Evolutionary conservation across 1,140 invertebrate species (phyloP).

Genomic region (Caenorhabditis latens): DNA sequence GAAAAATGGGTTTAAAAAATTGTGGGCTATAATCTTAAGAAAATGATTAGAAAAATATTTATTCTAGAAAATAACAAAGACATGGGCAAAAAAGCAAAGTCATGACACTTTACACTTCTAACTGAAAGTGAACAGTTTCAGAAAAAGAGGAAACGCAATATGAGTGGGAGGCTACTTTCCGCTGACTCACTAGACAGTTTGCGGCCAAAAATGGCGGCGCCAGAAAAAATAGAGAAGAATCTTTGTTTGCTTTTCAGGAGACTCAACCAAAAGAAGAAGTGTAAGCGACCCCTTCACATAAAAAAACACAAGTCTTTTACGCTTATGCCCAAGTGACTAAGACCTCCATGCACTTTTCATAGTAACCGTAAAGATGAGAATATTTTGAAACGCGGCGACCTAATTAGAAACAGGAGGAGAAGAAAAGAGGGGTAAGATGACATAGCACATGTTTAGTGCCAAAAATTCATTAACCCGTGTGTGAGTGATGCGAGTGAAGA

Average conservation of each 20-base stretch:
- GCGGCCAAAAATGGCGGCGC: constrained; percentile 40
- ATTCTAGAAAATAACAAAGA: too few species aligned
- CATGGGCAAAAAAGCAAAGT: too few species aligned
- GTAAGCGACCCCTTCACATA: background rate
- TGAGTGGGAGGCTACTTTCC: constrained; percentile 34
- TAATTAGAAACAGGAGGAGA: constrained; percentile 34
- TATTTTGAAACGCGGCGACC: background rate
- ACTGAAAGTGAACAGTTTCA: constrained; percentile 14
- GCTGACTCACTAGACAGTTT: constrained; percentile 47
- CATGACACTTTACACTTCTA: background rate
- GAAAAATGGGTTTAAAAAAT: too few species aligned
- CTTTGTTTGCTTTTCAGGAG: constrained; percentile 43
- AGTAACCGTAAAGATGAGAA: background rate
- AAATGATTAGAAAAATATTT: too few species aligned
- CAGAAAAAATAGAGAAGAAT: constrained; percentile 14
- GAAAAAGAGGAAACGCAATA: background rate
- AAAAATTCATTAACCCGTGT: constrained; percentile 43
- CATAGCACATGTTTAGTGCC: constrained; percentile 50
- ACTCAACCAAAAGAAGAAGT: constrained; percentile 4
- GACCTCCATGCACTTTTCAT: background rate
- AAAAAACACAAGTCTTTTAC: background rate
- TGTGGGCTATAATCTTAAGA: too few species aligned
- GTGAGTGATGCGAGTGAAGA: background rate
- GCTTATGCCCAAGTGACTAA: background rate
- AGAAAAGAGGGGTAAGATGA: constrained; percentile 15